phyloP scores from a whole-genome alignment of 2,888 invertebrate genomes.

The Marronus borbonicus region DNA sequence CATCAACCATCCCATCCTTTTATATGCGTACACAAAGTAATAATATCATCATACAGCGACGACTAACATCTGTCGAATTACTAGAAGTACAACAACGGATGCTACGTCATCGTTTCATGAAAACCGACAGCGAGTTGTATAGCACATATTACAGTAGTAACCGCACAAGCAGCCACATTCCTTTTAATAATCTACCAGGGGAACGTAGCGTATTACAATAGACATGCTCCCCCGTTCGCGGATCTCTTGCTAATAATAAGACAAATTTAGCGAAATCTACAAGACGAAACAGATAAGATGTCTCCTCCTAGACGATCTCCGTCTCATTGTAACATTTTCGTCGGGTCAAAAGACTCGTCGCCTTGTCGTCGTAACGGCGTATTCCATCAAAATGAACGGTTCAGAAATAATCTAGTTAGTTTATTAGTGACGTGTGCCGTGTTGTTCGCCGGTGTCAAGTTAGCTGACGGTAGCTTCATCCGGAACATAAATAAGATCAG shows the following conservation, averaged over 20 bases:
- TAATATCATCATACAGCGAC: not conserved
- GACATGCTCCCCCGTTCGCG: not conserved
- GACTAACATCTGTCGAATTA: slow-evolving; percentile 15
- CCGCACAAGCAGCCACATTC: not conserved
- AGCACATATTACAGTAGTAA: not conserved
- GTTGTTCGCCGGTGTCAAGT: slow-evolving; percentile 47
- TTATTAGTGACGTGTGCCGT: slow-evolving; percentile 50
- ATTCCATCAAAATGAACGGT: slow-evolving; percentile 47
- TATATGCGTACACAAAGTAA: not conserved
- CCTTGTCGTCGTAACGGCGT: not conserved
- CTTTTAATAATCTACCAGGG: not conserved
- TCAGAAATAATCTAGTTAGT: slow-evolving; percentile 49
- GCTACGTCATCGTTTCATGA: not conserved
- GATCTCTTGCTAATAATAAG: not conserved
- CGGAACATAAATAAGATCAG: slow-evolving; percentile 74
- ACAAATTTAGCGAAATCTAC: not conserved
- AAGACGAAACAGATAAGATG: not conserved
- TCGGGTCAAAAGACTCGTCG: not conserved
- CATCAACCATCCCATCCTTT: not conserved
- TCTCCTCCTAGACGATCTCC: not conserved
- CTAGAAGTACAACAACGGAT: not conserved
- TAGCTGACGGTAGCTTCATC: slow-evolving; percentile 65
- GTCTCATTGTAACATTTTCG: not conserved
- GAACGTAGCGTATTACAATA: not conserved
- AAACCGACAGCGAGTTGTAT: not conserved